phyloP scores from a whole-genome alignment of 1,140 invertebrate genomes.

The Drosophila tropicalis region DNA sequence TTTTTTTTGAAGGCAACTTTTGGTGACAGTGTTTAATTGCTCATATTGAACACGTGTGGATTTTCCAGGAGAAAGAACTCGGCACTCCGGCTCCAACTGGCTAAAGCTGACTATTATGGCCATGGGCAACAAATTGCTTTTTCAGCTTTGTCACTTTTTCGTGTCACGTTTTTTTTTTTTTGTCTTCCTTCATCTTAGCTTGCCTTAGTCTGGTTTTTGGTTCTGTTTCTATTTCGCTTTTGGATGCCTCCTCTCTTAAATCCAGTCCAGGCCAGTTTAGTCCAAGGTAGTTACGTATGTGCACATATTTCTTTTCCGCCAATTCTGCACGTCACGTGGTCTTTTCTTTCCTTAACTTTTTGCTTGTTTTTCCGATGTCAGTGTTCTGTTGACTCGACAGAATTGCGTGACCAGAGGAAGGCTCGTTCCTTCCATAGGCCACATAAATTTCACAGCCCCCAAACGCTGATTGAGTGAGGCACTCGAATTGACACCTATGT shows the following conservation, averaged over 20 bases:
- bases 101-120: conserved; percentile 63
- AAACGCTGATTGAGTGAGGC: conserved; percentile 61
- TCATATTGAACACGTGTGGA: conserved; percentile 79
- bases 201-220: conserved; percentile 30
- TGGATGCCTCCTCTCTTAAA: neutral
- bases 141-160: conserved; percentile 78
- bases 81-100: conserved; percentile 46
- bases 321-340: conserved; percentile 71
- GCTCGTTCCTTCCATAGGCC: conserved; percentile 1
- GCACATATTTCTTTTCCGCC: conserved; percentile 62
- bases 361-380: conserved; percentile 28
- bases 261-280: neutral
- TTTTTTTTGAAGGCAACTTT: conserved; percentile 54
- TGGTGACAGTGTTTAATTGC: conserved; percentile 80
- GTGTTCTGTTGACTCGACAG: conserved; percentile 66
- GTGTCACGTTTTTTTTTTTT: conserved; percentile 62
- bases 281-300: conserved; percentile 47
- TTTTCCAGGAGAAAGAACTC: conserved; percentile 27
- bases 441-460: conserved; percentile 49
- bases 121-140: conserved; percentile 72
- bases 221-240: neutral
- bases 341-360: conserved; percentile 19
- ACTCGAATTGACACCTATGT: conserved; percentile 68
- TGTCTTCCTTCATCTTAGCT: conserved; percentile 12
- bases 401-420: conserved; percentile 60